These are phyloP conservation scores for Podotricha telesiphe DNA, from an alignment of 2,888 invertebrate genomes.

Conservation along the genomic window DNA sequence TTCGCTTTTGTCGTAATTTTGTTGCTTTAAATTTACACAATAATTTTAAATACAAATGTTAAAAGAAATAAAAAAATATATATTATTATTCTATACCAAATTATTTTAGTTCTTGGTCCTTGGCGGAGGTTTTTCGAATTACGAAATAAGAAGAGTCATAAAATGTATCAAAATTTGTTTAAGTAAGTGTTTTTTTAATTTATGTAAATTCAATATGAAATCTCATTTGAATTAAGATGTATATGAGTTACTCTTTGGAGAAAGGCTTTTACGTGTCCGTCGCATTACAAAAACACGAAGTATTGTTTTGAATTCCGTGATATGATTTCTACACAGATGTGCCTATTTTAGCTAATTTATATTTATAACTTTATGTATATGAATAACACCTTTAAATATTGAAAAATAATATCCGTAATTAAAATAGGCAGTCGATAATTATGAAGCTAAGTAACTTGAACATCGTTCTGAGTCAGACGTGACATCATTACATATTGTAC, in stretches of 20 bases:
- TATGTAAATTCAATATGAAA: constrained; percentile 17
- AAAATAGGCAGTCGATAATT: background rate
- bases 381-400: background rate
- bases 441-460: constrained; percentile 11
- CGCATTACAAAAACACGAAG: constrained; percentile 4
- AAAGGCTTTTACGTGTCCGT: constrained; percentile 16
- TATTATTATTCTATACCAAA: background rate
- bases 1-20: constrained; percentile 1
- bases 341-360: background rate
- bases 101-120: background rate
- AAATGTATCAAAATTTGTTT: background rate
- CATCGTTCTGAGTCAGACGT: constrained; percentile 37
- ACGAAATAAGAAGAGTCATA: background rate
- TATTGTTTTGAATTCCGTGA: constrained; percentile 14
- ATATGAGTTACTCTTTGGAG: background rate
- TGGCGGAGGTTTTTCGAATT: background rate
- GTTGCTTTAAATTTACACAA: background rate
- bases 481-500: constrained; percentile 30
- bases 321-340: constrained; percentile 9
- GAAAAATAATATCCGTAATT: background rate
- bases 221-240: constrained; percentile 20
- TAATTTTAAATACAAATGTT: background rate
- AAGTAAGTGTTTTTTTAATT: background rate
- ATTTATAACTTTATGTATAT: background rate
- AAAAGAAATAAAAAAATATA: background rate